phyloP scores from a whole-genome alignment of 2,113 vertebrate species.

The Egretta garzetta region DNA sequence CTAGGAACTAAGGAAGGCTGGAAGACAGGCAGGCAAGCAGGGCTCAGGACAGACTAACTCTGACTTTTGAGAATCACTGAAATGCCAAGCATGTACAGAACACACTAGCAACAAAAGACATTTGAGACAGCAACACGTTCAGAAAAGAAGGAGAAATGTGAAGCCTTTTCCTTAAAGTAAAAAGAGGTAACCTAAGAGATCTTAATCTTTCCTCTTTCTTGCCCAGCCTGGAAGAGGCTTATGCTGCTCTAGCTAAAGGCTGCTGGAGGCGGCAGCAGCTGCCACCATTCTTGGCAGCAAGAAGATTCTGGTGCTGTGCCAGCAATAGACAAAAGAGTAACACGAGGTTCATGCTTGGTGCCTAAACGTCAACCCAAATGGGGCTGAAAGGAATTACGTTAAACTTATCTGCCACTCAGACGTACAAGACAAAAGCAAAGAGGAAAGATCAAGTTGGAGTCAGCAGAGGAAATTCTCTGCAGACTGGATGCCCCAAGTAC shows the following conservation, averaged over 20 bases:
- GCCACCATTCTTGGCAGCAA: not conserved
- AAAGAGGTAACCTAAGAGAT: not conserved
- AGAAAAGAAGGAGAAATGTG: not conserved
- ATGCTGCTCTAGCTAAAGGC: not conserved
- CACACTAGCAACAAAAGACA: not conserved
- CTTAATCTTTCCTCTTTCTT: not conserved
- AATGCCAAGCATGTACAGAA: not conserved
- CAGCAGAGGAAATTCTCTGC: not conserved
- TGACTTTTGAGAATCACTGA: not conserved
- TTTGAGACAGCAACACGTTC: not conserved
- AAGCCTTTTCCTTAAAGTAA: not conserved
- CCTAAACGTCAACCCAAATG: not conserved
- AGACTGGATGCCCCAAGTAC: not conserved
- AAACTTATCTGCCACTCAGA: not conserved
- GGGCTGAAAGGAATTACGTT: not conserved
- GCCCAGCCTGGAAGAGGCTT: not conserved
- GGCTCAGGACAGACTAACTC: not conserved
- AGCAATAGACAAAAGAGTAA: not conserved
- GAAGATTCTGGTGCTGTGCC: not conserved
- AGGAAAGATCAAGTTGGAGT: not conserved
- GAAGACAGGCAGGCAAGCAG: not conserved
- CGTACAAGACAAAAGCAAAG: not conserved
- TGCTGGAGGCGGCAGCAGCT: not conserved
- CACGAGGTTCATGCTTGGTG: not conserved
- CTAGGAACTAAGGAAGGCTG: not conserved